Evolutionary conservation across 2,888 invertebrate genomes (phyloP), one percentile per base, ranked within the genome.

Genomic region (Thereva unica): DNA sequence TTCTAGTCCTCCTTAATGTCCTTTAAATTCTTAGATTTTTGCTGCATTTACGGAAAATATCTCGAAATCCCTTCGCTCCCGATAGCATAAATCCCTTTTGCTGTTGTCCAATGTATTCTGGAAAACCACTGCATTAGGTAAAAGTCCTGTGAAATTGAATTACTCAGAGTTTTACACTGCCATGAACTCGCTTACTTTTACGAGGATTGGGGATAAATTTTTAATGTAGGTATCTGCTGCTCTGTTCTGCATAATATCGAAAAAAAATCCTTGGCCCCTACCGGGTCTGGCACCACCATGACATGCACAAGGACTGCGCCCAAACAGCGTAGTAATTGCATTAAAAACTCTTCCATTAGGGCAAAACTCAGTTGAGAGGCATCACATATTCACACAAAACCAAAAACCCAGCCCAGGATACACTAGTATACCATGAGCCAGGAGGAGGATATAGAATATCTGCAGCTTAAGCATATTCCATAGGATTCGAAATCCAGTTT

Each of bases 311-410:
- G 47, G 49, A 49, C 40, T 59, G 47, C 34, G 49, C 38, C 59
- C 59, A 59, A 53, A 64, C 53, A 64, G 63, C 35, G 53, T 44
- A 53, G 63, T 64, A 64, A 64, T 64, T 64, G 63, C 63, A 64
- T 64, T 64, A 64, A 64, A 64, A 64, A 64, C 52, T 63, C 63
- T 64, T 64, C 63, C 63, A 64, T 64, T 53, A 64, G 53, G 44
- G 63, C 35, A 42, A 52, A 41, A 10, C 44, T 44, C 37, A 34
- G 37, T 42, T 42, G 52, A 35, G 59, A 38, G 12, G 8, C 37
- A 54, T 47, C 59, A n/a, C 38, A 37, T 59, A 55, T 47, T 49
- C 47, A 49, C 38, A 59, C 47, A 59, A 38, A 54, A 55, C 12
- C 12, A 35, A 59, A 47, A 9, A 37, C 37, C 10, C 37, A 4